Base-by-base conservation (phyloP, 2,888 invertebrate genomes). In the Amorpha juglandis region DNA sequence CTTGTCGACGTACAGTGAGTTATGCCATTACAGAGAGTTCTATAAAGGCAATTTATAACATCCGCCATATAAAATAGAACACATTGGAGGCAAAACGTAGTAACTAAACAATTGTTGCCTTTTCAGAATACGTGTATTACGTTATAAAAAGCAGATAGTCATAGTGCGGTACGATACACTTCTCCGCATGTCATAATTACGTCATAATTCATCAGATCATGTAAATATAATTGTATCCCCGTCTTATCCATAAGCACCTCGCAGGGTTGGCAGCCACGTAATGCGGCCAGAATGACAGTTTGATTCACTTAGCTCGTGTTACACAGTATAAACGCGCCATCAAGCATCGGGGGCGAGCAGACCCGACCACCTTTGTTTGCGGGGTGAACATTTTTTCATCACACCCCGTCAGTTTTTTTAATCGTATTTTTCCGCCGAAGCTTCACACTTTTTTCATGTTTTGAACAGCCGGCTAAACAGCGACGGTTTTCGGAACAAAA, bases 221-320 rank as follows among this genome's bases (percentile, higher is more conserved):
- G 14, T 45, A 11, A 45, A 45, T 1, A 14, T 11, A 14, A 3
- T n/a, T 27, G 27, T 14, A n/a, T 48, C 12, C 14, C 4, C 1
- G 48, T 55, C 64, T 35, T 73, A 78, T 89, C 91, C 85, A 77
- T 63, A 69, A 14, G 67, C 83, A 11, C 51, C 71, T 70, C 50
- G 62, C 73, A 27, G 52, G 67, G 65, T 70, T 68, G 71, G 71
- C 68, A 76, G 67, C 53, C 69, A 76, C 77, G 82, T 90, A 91
- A 88, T 87, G 84, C 88, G 84, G 83, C 86, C 78, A 88, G 91
- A 92, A 93, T 91, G 92, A 92, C 92, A 93, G 92, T 92, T 93
- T 92, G 92, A 93, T 93, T 93, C 92, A 93, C 90, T 93, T 92
- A 93, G 88, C 84, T 89, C 86, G 82, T 79, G 89, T 92, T 91